phyloP scores from a whole-genome alignment of 2,113 vertebrate genomes.

The Percina caprodes region DNA sequence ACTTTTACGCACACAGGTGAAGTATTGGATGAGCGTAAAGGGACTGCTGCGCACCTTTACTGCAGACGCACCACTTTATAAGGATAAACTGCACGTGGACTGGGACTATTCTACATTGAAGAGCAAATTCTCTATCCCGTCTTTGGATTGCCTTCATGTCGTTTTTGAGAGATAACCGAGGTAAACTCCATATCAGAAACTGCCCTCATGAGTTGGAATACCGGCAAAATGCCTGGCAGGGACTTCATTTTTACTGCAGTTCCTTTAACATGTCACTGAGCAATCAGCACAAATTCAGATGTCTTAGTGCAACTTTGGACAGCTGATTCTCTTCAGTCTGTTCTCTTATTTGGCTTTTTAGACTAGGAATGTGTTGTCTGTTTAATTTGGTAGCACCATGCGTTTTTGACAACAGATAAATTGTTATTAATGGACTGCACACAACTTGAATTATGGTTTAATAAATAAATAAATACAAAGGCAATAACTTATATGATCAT shows the following conservation, averaged over 20 bases:
- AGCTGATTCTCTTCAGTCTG: constrained; percentile 3
- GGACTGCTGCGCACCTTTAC: constrained; percentile 58
- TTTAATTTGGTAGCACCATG: constrained; percentile 14
- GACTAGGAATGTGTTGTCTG: background rate
- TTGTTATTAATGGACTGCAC: background rate
- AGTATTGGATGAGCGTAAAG: constrained; percentile 58
- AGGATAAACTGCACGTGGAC: constrained; percentile 54
- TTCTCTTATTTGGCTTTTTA: background rate
- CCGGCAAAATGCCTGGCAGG: background rate
- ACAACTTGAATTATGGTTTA: constrained; percentile 7
- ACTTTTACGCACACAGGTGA: constrained; percentile 78
- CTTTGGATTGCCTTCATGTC: constrained; percentile 68
- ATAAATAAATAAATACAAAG: constrained; percentile 39
- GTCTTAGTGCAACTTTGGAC: background rate
- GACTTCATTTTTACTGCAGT: background rate
- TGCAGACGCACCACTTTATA: constrained; percentile 62
- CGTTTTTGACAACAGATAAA: background rate
- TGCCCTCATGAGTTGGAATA: background rate
- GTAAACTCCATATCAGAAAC: constrained; percentile 56
- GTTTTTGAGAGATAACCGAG: constrained; percentile 64
- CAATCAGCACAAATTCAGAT: background rate
- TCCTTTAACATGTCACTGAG: constrained; percentile 13
- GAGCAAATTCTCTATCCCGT: constrained; percentile 13
- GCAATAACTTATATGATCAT: background rate
- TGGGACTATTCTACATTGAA: constrained; percentile 35